Conservation (phyloP, 2,797 vertebrate species). For the Poliocrania exsul region DNA sequence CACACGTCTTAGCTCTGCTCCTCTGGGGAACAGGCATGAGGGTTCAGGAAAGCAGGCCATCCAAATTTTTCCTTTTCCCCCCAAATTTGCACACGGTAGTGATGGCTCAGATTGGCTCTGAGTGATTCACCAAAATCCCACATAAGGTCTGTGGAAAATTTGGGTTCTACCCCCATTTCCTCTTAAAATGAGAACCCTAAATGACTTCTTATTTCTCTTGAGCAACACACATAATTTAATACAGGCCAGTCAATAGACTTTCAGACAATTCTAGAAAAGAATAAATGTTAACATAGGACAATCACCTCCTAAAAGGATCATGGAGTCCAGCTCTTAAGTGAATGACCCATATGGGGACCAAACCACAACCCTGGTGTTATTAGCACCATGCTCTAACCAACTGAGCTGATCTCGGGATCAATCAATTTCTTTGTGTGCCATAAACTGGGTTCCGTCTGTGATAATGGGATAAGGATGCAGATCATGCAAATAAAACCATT, state of each 20-base stretch:
- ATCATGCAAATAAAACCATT: neutral
- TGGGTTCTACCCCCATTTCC: neutral
- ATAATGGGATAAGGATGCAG: neutral
- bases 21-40: rapidly evolving
- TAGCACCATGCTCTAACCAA: neutral
- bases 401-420: neutral
- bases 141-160: neutral
- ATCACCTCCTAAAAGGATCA: neutral
- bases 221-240: neutral
- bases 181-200: neutral
- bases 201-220: neutral
- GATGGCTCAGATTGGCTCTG: neutral
- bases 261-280: neutral
- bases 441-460: neutral
- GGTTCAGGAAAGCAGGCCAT: neutral
- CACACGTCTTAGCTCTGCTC: neutral
- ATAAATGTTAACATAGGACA: neutral
- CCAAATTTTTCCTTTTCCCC: neutral
- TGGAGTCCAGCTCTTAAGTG: neutral
- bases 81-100: neutral
- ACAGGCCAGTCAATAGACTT: neutral
- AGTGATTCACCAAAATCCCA: neutral
- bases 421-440: neutral
- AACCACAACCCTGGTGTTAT: neutral
- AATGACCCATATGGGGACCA: neutral